Evolutionary conservation across 2,113 vertebrate genomes (phyloP).

Genomic region (Recurvirostra avosetta): DNA sequence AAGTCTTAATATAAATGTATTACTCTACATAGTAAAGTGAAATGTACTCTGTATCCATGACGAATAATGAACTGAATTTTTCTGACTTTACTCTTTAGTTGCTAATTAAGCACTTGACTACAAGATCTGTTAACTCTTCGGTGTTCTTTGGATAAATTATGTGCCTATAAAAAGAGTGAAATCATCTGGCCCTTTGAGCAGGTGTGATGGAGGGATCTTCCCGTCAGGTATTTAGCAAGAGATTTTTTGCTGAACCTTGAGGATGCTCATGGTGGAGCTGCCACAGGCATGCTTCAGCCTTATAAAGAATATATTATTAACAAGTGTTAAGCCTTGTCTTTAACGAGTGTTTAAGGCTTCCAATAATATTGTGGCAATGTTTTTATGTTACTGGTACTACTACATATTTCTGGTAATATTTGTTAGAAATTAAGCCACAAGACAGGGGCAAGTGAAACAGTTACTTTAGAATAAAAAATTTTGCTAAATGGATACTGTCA

Average conservation of each 20-base stretch:
- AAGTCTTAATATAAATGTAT: conserved; percentile 39
- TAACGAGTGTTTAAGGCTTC: background rate
- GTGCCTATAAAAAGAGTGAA: background rate
- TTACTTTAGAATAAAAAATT: background rate
- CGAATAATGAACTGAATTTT: conserved; percentile 43
- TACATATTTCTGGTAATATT: background rate
- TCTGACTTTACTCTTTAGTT: conserved; percentile 4
- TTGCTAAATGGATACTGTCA: background rate
- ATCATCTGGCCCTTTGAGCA: background rate
- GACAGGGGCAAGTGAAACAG: background rate
- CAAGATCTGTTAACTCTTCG: background rate
- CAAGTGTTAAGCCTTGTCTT: background rate
- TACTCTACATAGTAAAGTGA: background rate
- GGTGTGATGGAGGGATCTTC: background rate
- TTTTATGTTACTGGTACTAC: background rate
- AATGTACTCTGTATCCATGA: background rate
- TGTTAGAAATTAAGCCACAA: background rate
- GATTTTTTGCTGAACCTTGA: background rate
- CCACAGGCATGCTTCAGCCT: background rate
- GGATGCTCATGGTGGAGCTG: background rate
- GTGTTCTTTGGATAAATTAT: background rate
- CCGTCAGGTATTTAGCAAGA: background rate
- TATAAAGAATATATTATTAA: background rate
- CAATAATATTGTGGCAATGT: background rate
- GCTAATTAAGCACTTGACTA: conserved; percentile 4